Base-by-base conservation (phyloP, 1,140 invertebrate species). In the Macrobrachium nipponense region DNA sequence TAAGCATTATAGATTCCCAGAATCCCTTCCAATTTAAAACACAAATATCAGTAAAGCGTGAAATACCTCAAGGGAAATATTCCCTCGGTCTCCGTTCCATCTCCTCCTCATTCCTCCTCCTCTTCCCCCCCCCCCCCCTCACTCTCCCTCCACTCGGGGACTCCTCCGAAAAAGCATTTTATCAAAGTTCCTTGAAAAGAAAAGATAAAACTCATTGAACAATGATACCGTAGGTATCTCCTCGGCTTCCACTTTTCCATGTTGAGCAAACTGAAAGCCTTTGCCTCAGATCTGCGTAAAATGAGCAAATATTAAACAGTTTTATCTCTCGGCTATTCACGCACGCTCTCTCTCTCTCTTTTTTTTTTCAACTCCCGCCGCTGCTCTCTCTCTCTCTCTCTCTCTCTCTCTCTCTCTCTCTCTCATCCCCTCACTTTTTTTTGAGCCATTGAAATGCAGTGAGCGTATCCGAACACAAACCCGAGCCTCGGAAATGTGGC, bases 381-480 rank as follows among this genome's bases (percentile, higher is more conserved):
- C 14, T 14, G n/a, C 18, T n/a, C 14, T 58, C 17, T n/a, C 58
- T 58, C 73, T 43, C 44, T 76, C 20, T 43, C 72, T 36, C 11
- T 43, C 23, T 58, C 73, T 58, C 44, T n/a, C 73, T n/a, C 58
- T 43, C 64, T n/a, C 64, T 11, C 11, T 27, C 14, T 27, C 23
- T 18, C 68, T 18, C n/a, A n/a, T 20, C 23, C 51, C 76, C 15
- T 58, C 12, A n/a, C 58, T 14, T 15, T 11, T n/a, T 60, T 62
- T 17, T 20, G 27, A 62, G 15, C 27, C 77, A 79, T 60, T 79
- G 77, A 62, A 79, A 79, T 62, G 59, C 44, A 79, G 59, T 61
- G 11, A 12, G 6, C 44, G 44, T 60, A 27, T 5, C 6, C 12
- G 10, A 10, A 5, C 60, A 15, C 44, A 11, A 11, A 17, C 59